A percentile compares a stretch with the other conserved stretches of the same genome.
Conservation (phyloP, 2,797 vertebrate species). For the Crocodylus rhombifer region DNA sequence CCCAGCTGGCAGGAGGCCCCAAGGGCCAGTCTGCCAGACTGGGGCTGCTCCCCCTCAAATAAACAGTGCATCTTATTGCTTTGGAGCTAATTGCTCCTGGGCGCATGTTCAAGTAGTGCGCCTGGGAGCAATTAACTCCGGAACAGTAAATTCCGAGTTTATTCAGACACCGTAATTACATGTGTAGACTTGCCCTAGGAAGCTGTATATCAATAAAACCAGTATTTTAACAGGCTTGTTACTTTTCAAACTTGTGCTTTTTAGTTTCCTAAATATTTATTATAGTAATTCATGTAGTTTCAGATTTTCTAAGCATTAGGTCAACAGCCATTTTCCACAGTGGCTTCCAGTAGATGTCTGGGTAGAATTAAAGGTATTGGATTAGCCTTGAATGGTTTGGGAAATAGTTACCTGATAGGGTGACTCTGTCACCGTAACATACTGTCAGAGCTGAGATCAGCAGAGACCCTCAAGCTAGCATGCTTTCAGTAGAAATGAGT, state of each 20-base stretch:
- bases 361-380: background rate
- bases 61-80: too few relatives aligned
- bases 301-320: background rate
- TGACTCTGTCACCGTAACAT: background rate
- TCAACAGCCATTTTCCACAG: background rate
- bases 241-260: background rate
- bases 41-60: too few relatives aligned
- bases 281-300: background rate
- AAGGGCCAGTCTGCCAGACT: too few relatives aligned
- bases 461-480: background rate
- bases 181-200: too few relatives aligned
- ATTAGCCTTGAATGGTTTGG: background rate
- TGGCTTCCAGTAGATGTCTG: background rate
- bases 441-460: background rate
- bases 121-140: too few relatives aligned
- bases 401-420: background rate
- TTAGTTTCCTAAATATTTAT: background rate
- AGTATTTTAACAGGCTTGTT: background rate
- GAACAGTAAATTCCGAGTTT: too few relatives aligned
- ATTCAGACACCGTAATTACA: too few relatives aligned
- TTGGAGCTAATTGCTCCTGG: too few relatives aligned
- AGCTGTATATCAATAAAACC: background rate
- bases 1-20: too few relatives aligned
- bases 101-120: too few relatives aligned
- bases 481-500: background rate